Conservation (phyloP, 2,113 vertebrate genomes). For the Menidia beryllina region DNA sequence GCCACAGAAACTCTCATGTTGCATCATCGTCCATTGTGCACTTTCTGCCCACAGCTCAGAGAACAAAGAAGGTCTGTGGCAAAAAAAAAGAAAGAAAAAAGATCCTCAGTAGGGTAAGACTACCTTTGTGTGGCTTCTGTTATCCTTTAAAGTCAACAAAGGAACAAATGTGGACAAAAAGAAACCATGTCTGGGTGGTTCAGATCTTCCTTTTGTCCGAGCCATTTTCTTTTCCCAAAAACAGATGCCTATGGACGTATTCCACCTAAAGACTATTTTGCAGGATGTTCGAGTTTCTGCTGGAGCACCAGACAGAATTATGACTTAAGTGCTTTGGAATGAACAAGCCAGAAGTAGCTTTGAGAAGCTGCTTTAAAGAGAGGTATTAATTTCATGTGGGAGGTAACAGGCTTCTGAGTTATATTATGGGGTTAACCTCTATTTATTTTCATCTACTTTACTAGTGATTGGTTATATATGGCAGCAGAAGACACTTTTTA, state of each 20-base stretch:
- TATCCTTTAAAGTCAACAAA: slow-evolving; percentile 75
- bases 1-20: slow-evolving; percentile 54
- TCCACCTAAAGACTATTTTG: slow-evolving; percentile 25
- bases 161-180: slow-evolving; percentile 63
- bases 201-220: slow-evolving; percentile 52
- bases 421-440: not conserved
- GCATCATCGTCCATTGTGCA: slow-evolving; percentile 62
- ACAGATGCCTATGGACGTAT: slow-evolving; percentile 25
- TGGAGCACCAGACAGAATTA: slow-evolving; percentile 2
- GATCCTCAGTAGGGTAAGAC: slow-evolving; percentile 59
- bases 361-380: slow-evolving; percentile 30
- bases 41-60: slow-evolving; percentile 58
- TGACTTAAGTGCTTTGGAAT: slow-evolving; percentile 19
- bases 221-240: slow-evolving; percentile 13
- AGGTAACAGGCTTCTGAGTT: slow-evolving; percentile 11
- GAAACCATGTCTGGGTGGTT: slow-evolving; percentile 45
- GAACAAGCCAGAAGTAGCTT: slow-evolving; percentile 5
- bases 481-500: slow-evolving; percentile 26
- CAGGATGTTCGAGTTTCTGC: slow-evolving; percentile 35
- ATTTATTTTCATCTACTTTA: slow-evolving; percentile 16
- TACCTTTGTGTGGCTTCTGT: slow-evolving; percentile 59
- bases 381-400: slow-evolving; percentile 13
- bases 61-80: slow-evolving; percentile 65
- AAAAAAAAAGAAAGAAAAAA: slow-evolving; percentile 60
- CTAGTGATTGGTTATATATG: not conserved